Evolutionary conservation across 2,797 vertebrate species (phyloP), one percentile per base, ranked within the genome.

Genomic region (Arnoldichthys spilopterus): DNA sequence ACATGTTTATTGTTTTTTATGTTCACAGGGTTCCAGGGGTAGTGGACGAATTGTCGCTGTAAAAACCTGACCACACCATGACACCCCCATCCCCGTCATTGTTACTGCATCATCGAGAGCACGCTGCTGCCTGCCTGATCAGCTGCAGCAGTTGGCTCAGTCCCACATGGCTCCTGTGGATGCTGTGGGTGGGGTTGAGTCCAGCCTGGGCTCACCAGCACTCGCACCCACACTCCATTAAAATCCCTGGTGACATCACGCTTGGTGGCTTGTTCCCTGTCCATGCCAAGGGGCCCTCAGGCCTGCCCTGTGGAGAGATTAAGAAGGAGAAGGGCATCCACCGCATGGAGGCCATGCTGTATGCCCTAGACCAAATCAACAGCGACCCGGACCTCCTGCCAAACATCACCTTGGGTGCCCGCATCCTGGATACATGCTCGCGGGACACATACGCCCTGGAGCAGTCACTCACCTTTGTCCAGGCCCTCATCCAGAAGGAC

Each of bases 261-360:
- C 87, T 97, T 24, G 96, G 96, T 2, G 96, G 95, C 0, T 92
- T 97, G 26, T 97, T 97, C 83, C 96, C 96, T 0, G 93, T 97
- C 51, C 96, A 97, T 2, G 83, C 95, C 32, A 94, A 95, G 0
- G 96, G 96, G 0, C 93, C 94, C 0, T 92, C 94, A 0, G 96
- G 96, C 0, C 69, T 93, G 0, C 92, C 95, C 0, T 97, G 96
- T 0, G 96, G 96, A 0, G 91, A 90, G 47, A 89, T 96, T 34
- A 96, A 96, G 90, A 97, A 96, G 81, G 96, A 97, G 87, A 95
- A 96, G 77, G 96, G 96, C 0, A 92, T 97, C 82, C 96, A 97
- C 74, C 94, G 96, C 0, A 89, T 97, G 89, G 96, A 97, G 83
- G 96, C 96, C 86, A 97, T 97, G 96, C 80, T 97, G 22, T 97